Evolutionary conservation across 2,888 invertebrate genomes (phyloP).

Genomic region (Amphipyra berbera): DNA sequence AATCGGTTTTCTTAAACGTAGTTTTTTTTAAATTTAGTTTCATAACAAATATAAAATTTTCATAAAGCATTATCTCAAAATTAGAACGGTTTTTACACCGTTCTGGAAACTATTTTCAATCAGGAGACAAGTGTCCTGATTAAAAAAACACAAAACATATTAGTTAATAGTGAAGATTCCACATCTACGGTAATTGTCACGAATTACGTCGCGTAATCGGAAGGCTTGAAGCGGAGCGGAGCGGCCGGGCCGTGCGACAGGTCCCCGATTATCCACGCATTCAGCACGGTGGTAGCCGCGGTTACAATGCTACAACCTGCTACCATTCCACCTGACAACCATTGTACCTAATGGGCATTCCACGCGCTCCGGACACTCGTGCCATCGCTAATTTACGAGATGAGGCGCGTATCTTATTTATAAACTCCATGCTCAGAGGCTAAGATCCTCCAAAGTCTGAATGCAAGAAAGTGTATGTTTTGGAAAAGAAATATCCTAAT

Average conservation of each 20-base stretch:
- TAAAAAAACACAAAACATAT: constrained; percentile 24
- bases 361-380: constrained; percentile 72
- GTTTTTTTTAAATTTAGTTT: too few species aligned
- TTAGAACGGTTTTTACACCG: not conserved
- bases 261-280: constrained; percentile 87
- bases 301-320: constrained; percentile 57
- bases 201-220: constrained; percentile 70
- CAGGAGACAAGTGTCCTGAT: not conserved
- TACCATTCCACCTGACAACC: constrained; percentile 69
- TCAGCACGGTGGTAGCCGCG: constrained; percentile 75
- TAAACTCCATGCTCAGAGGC: constrained; percentile 15
- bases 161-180: constrained; percentile 39
- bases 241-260: constrained; percentile 85
- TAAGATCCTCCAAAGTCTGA: too few species aligned
- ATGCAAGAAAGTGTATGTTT: too few species aligned
- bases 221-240: constrained; percentile 56
- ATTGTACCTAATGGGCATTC: constrained; percentile 76
- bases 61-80: not conserved
- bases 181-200: constrained; percentile 60
- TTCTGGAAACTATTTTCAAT: not conserved
- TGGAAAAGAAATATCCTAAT: too few species aligned
- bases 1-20: too few species aligned
- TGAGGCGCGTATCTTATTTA: constrained; percentile 36
- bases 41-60: too few species aligned
- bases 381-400: constrained; percentile 67